phyloP scores from a whole-genome alignment of 1,140 invertebrate species.

The Orchestia grillus region DNA sequence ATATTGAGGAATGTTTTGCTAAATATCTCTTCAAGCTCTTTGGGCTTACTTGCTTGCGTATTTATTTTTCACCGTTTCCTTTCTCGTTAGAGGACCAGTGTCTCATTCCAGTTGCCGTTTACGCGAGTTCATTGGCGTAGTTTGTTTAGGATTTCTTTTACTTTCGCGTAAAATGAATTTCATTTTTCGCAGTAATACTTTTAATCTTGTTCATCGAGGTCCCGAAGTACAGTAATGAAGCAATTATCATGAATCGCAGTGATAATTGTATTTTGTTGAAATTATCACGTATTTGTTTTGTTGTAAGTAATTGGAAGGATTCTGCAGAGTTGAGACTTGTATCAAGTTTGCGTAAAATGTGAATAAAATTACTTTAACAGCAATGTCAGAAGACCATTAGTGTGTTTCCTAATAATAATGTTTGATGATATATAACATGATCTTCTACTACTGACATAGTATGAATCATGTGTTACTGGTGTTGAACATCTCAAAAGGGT shows the following conservation, averaged over 20 bases:
- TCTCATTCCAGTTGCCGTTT: background rate
- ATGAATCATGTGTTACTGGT: background rate
- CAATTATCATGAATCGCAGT: background rate
- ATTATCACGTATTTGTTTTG: too few relatives aligned
- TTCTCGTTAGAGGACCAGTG: background rate
- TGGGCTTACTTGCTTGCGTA: background rate
- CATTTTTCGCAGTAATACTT: background rate
- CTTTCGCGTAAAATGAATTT: background rate
- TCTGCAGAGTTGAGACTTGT: too few relatives aligned
- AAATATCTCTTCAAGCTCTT: background rate
- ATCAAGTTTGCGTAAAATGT: too few relatives aligned
- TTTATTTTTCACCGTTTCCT: background rate
- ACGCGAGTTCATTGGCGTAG: background rate
- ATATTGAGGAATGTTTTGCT: background rate
- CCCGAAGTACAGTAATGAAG: background rate
- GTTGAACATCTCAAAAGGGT: background rate
- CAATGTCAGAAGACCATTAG: too few relatives aligned
- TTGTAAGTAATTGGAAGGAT: too few relatives aligned
- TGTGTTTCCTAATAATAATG: background rate
- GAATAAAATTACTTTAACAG: too few relatives aligned
- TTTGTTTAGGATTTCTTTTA: background rate
- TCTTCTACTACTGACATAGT: background rate
- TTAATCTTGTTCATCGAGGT: background rate
- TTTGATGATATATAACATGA: background rate
- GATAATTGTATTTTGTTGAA: background rate